These are phyloP conservation scores for Corticium candelabrum DNA, from an alignment of 37 sponge, comb jelly and placozoan species.

Conservation along the genomic window DNA sequence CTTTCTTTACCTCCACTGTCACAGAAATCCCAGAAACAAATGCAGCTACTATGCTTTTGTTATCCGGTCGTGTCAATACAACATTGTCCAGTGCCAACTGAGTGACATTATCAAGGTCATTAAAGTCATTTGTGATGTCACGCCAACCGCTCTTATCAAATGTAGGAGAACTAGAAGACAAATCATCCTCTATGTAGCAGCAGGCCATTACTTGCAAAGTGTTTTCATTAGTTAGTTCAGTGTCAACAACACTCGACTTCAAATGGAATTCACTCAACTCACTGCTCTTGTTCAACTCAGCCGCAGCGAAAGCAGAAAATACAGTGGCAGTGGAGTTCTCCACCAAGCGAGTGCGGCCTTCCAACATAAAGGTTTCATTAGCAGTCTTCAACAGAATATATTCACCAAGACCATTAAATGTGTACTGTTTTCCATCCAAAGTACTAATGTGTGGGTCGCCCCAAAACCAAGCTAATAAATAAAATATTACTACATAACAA, in stretches of 20 bases:
- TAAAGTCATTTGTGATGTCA: neutral
- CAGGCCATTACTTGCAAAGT: neutral
- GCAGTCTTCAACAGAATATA: constrained; percentile 16
- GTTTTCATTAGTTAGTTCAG: neutral
- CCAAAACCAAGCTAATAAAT: constrained; percentile 25
- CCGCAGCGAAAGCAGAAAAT: constrained; percentile 1
- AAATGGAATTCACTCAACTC: neutral
- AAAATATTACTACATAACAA: too few relatives aligned
- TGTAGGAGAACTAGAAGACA: neutral
- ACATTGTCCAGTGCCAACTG: neutral
- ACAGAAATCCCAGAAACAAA: neutral
- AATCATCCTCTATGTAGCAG: neutral
- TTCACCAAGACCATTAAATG: constrained; percentile 73
- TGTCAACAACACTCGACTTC: neutral
- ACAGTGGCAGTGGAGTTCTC: neutral
- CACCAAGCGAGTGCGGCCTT: neutral
- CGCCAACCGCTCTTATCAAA: neutral
- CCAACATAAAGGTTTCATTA: neutral
- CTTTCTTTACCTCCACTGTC: neutral
- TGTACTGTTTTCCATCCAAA: constrained; percentile 45
- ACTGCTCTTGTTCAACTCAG: neutral
- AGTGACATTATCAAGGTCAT: neutral
- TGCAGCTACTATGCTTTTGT: neutral
- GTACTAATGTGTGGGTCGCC: constrained; percentile 76
- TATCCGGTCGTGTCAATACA: neutral